These are phyloP conservation scores for Phenganax stokvisi DNA, from an alignment of 92 coral and sea anemone species.

Conservation along the genomic window DNA sequence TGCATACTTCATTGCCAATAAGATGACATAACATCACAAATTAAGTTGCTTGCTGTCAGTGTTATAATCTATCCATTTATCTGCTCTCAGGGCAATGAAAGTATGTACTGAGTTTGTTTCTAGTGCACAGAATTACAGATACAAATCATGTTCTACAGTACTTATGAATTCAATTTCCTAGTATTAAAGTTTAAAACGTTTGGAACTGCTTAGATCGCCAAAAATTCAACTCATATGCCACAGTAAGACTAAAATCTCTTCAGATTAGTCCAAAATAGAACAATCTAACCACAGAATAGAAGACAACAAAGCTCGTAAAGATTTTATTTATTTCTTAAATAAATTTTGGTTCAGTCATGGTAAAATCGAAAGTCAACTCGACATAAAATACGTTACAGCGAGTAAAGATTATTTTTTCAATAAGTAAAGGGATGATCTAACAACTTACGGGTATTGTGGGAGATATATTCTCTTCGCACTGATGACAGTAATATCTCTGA, in stretches of 20 bases:
- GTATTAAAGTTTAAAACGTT: background rate
- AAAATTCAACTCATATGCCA: too few relatives aligned
- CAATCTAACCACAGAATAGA: background rate
- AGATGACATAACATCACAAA: too few relatives aligned
- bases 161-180: background rate
- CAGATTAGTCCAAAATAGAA: background rate
- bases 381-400: background rate
- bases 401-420: background rate
- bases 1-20: too few relatives aligned
- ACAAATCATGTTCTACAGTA: background rate
- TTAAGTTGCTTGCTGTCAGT: too few relatives aligned
- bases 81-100: too few relatives aligned
- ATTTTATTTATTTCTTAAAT: background rate
- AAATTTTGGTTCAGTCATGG: background rate
- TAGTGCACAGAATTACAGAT: background rate
- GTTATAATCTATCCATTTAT: too few relatives aligned
- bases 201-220: background rate
- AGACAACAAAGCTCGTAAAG: background rate
- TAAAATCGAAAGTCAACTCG: background rate
- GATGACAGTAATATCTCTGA: conserved; percentile 79
- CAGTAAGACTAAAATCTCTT: too few relatives aligned
- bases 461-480: conserved; percentile 75
- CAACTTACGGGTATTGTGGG: conserved; percentile 80
- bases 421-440: too few relatives aligned
- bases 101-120: too few relatives aligned